A percentile compares a stretch with the other conserved stretches of the same genome.
These are phyloP conservation scores for Orbicella faveolata DNA, from an alignment of 64 coral and sea anemone genomes.

Conservation along the genomic window DNA sequence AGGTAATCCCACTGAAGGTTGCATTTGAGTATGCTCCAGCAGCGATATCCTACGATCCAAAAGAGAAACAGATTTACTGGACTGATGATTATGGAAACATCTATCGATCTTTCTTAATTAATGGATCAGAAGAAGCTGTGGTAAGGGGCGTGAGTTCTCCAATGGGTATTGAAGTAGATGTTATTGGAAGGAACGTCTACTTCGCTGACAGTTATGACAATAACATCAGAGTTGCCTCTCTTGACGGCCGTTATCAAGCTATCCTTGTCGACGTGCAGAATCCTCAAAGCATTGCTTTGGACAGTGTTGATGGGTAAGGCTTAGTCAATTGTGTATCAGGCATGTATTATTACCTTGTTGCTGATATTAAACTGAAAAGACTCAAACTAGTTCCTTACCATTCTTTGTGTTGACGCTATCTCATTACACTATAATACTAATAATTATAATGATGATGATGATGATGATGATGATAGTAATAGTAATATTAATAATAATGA, in stretches of 20 bases:
- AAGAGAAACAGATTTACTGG: conserved; percentile 38
- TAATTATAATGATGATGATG: too few relatives aligned
- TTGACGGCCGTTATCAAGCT: conserved; percentile 14
- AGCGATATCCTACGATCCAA: conserved; percentile 12
- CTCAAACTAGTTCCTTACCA: too few relatives aligned
- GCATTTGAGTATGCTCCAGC: background rate
- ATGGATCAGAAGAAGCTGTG: background rate
- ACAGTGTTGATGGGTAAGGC: conserved; percentile 18
- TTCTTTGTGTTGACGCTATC: too few relatives aligned
- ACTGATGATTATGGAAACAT: background rate
- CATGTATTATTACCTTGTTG: too few relatives aligned
- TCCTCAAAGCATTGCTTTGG: conserved; percentile 35
- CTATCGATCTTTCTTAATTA: conserved; percentile 4
- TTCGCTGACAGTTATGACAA: background rate
- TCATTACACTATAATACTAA: background rate
- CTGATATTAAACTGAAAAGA: too few relatives aligned
- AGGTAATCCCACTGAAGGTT: background rate
- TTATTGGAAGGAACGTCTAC: conserved; percentile 47
- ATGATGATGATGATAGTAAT: too few relatives aligned
- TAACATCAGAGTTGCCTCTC: conserved; percentile 22
- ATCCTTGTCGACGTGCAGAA: background rate
- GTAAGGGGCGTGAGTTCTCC: background rate
- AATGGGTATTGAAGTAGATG: conserved; percentile 20
- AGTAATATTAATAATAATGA: too few relatives aligned
- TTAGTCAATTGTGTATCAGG: background rate